Percentiles rank a stretch among this genome's conserved stretches.
These are phyloP conservation scores for Cheilosia vulpina DNA, from an alignment of 2,888 invertebrate species.

Conservation along the genomic window DNA sequence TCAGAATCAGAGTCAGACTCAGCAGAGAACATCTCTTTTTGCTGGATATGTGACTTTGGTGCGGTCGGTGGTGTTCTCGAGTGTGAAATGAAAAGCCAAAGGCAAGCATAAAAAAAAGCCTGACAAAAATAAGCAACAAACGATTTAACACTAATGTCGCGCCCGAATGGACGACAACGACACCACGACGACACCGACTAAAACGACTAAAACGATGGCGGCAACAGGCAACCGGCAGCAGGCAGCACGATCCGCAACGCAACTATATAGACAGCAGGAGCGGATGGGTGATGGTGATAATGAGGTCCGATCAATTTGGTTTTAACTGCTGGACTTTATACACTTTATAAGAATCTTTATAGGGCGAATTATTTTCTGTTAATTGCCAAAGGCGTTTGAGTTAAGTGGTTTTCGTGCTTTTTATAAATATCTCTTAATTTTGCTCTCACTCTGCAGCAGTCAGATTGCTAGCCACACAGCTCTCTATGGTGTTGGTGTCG, in stretches of 20 bases:
- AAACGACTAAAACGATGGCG: slow-evolving; percentile 4
- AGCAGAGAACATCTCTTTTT: slow-evolving; percentile 30
- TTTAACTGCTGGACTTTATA: slow-evolving; percentile 81
- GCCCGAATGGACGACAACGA: slow-evolving; percentile 40
- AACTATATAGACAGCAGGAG: slow-evolving; percentile 25
- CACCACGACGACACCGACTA: slow-evolving; percentile 3
- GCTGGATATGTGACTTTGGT: slow-evolving; percentile 31
- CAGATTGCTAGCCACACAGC: no score
- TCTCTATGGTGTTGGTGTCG: slow-evolving; percentile 4
- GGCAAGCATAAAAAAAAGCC: slow-evolving; percentile 10
- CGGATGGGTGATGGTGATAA: slow-evolving; percentile 74
- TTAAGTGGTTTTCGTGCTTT: slow-evolving; percentile 83
- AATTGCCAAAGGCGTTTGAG: slow-evolving; percentile 83
- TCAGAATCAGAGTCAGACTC: slow-evolving; percentile 22
- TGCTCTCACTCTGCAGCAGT: slow-evolving; percentile 54
- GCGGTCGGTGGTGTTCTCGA: slow-evolving; percentile 11
- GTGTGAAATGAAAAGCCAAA: slow-evolving; percentile 60
- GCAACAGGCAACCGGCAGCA: slow-evolving; percentile 14
- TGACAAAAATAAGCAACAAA: slow-evolving; percentile 74
- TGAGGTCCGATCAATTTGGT: slow-evolving; percentile 82
- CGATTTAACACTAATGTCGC: slow-evolving; percentile 75
- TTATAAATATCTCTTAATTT: slow-evolving; percentile 83
- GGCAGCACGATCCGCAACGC: slow-evolving; percentile 41
- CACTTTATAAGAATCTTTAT: slow-evolving; percentile 77
- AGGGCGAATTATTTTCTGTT: slow-evolving; percentile 79